A percentile compares a stretch with the other conserved stretches of the same genome.
These are phyloP conservation scores for Symphodus melops DNA, from an alignment of 2,113 vertebrate genomes.

Conservation along the genomic window DNA sequence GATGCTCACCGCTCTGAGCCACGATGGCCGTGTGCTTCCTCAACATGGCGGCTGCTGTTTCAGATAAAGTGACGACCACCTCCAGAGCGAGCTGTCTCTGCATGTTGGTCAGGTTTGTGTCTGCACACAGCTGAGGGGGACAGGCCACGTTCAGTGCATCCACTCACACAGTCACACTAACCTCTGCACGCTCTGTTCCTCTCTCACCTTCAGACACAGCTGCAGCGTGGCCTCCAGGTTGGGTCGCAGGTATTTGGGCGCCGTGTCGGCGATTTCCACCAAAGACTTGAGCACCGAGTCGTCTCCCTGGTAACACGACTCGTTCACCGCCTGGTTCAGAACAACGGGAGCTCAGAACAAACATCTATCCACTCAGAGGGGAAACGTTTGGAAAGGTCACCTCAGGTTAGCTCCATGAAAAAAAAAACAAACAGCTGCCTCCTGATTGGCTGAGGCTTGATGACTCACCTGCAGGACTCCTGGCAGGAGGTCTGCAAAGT, in stretches of 20 bases:
- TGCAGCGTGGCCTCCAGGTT: conserved; percentile 95
- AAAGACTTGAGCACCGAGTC: conserved; percentile 97
- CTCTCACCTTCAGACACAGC: conserved; percentile 88
- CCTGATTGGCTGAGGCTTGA: background rate
- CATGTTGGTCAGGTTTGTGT: conserved; percentile 94
- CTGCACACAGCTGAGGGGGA: conserved; percentile 89
- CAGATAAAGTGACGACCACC: conserved; percentile 96
- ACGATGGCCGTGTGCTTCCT: conserved; percentile 94
- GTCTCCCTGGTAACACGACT: conserved; percentile 95
- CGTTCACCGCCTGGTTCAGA: conserved; percentile 89
- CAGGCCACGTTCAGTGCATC: too few relatives aligned
- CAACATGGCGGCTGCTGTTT: conserved; percentile 97
- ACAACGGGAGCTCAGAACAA: background rate
- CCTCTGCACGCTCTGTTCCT: background rate
- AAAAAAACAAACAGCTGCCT: too few relatives aligned
- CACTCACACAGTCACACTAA: too few relatives aligned
- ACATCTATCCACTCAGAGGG: too few relatives aligned
- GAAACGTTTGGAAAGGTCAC: too few relatives aligned
- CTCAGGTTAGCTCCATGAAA: too few relatives aligned
- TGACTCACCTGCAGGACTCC: conserved; percentile 92
- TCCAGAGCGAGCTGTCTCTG: conserved; percentile 95
- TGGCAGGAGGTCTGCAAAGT: conserved; percentile 95
- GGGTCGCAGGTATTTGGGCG: conserved; percentile 95
- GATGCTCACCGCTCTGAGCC: conserved; percentile 92
- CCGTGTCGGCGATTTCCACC: conserved; percentile 97